phyloP scores from a whole-genome alignment of 1,140 invertebrate species.

The Trichonephila inaurata region DNA sequence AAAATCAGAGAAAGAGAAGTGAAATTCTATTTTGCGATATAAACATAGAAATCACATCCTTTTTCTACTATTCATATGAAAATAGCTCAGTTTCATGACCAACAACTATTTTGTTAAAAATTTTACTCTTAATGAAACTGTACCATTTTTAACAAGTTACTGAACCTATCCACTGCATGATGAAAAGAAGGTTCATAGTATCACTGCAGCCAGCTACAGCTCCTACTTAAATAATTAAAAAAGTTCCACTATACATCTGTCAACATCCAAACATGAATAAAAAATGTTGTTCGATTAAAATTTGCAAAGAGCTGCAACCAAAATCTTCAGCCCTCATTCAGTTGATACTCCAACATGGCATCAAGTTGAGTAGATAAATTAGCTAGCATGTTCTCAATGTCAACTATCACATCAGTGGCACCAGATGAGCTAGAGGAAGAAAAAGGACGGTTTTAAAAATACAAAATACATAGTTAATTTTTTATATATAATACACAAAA shows the following conservation, averaged over 20 bases:
- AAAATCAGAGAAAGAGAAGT: constrained; percentile 27
- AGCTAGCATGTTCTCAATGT: constrained; percentile 97
- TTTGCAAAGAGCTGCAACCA: constrained; percentile 21
- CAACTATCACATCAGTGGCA: constrained; percentile 94
- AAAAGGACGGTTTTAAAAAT: not conserved
- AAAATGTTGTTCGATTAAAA: constrained; percentile 72
- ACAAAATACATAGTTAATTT: too few relatives aligned
- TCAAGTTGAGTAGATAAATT: constrained; percentile 96
- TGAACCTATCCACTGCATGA: constrained; percentile 49
- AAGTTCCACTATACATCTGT: constrained; percentile 38
- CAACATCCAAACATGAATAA: constrained; percentile 44
- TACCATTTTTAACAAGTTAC: constrained; percentile 51
- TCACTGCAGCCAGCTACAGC: constrained; percentile 76
- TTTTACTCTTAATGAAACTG: constrained; percentile 58
- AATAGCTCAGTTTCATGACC: constrained; percentile 69
- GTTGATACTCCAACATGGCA: constrained; percentile 94
- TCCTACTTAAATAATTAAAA: constrained; percentile 56
- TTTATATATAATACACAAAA: too few relatives aligned
- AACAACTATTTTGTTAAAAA: constrained; percentile 62
- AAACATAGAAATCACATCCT: constrained; percentile 61
- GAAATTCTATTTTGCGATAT: constrained; percentile 40
- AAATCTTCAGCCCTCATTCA: constrained; percentile 65
- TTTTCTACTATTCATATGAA: constrained; percentile 56
- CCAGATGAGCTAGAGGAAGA: constrained; percentile 62
- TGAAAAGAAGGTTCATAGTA: constrained; percentile 7